These are phyloP conservation scores for Tipula unca DNA, from an alignment of 2,888 invertebrate genomes.

Conservation along the genomic window DNA sequence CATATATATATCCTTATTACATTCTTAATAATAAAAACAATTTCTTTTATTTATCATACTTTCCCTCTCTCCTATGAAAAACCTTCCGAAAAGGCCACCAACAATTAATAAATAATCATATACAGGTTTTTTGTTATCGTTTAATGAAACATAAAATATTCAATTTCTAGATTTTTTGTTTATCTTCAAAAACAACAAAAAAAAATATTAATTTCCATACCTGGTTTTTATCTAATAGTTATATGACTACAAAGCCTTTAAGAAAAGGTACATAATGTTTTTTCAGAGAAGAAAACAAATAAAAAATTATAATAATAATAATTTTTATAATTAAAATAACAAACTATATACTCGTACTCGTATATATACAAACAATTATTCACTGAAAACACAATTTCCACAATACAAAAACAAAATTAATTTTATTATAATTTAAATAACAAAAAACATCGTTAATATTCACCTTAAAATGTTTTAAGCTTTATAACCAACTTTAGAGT, in stretches of 20 bases:
- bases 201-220: not conserved
- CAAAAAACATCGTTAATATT: not conserved
- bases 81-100: not conserved
- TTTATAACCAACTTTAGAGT: not conserved
- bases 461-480: not conserved
- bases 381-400: slow-evolving; percentile 10
- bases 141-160: not conserved
- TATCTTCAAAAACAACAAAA: not conserved
- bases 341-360: not conserved
- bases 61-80: not conserved
- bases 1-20: not conserved
- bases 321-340: not conserved
- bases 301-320: not conserved
- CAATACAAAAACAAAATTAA: not conserved
- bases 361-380: no score
- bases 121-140: not conserved
- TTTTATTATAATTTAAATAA: not conserved
- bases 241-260: not conserved
- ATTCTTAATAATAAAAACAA: not conserved
- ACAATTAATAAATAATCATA: not conserved
- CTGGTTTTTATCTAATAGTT: not conserved
- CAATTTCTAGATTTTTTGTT: not conserved
- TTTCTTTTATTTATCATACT: not conserved
- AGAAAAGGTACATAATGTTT: not conserved
- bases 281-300: not conserved